phyloP scores from a whole-genome alignment of 2,113 vertebrate species.

The Bubo bubo region DNA sequence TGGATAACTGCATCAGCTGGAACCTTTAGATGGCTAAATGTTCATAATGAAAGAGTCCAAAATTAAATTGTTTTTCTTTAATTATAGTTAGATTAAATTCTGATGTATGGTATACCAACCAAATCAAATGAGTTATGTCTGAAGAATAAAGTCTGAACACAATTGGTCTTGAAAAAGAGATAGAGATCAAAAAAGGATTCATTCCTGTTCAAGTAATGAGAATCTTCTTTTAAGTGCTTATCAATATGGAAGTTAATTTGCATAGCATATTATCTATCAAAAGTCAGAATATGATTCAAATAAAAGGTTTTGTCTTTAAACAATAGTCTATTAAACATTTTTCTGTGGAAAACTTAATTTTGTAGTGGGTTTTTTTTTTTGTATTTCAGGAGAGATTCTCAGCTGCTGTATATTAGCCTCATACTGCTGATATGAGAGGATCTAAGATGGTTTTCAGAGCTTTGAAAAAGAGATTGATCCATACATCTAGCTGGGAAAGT shows the following conservation, averaged over 20 bases:
- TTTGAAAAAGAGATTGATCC: background rate
- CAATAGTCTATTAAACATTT: background rate
- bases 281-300: background rate
- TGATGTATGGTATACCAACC: background rate
- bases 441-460: background rate
- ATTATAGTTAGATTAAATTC: background rate
- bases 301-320: background rate
- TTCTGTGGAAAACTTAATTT: background rate
- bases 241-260: constrained; percentile 13
- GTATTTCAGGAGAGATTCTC: background rate
- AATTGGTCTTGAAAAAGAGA: background rate
- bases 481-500: background rate
- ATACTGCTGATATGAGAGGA: background rate
- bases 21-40: background rate
- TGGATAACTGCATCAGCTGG: background rate
- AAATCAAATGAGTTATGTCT: background rate
- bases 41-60: background rate
- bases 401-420: background rate
- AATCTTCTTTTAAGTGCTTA: background rate
- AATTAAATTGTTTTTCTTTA: background rate
- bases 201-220: background rate
- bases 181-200: background rate
- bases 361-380: background rate
- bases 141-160: background rate
- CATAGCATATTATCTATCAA: background rate